A percentile compares a stretch with the other conserved stretches of the same genome.
These are phyloP conservation scores for Cotesia chilonis DNA, from an alignment of 1,140 invertebrate species.

Conservation along the genomic window DNA sequence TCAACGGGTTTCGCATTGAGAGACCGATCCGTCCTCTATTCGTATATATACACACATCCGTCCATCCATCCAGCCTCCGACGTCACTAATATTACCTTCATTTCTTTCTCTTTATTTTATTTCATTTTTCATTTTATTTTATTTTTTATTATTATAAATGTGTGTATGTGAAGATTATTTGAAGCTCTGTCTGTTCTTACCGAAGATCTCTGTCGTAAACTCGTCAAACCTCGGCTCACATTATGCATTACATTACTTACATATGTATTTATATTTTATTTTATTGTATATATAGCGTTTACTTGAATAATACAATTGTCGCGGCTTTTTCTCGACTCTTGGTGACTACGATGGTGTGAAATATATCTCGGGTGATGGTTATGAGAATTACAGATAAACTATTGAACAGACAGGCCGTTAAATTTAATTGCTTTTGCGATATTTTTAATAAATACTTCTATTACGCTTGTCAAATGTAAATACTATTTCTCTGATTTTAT, in stretches of 20 bases:
- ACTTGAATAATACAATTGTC: conserved; percentile 65
- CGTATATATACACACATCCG: conserved; percentile 33
- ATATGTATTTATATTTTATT: no score
- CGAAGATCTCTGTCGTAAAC: conserved; percentile 62
- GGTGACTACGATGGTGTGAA: no score
- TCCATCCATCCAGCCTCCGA: conserved; percentile 8
- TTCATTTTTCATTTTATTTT: not conserved
- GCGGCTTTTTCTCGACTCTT: conserved; percentile 27
- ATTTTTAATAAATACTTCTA: no score
- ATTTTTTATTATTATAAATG: conserved; percentile 15
- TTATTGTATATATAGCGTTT: conserved; percentile 23
- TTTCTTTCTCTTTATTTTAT: not conserved
- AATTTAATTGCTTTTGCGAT: conserved; percentile 13
- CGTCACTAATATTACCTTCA: conserved; percentile 8
- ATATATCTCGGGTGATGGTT: conserved; percentile 9
- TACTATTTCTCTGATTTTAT: no score
- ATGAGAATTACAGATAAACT: conserved; percentile 25
- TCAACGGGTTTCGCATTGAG: conserved; percentile 50
- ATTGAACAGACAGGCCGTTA: conserved; percentile 33
- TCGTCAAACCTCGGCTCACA: conserved; percentile 63
- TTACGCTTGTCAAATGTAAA: no score
- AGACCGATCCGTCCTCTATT: conserved; percentile 23
- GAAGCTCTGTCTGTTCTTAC: conserved; percentile 36
- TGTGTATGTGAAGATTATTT: conserved; percentile 38
- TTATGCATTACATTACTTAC: conserved; percentile 57